These are phyloP conservation scores for Opisthograptis luteolata DNA, from an alignment of 2,888 invertebrate species.

Conservation along the genomic window DNA sequence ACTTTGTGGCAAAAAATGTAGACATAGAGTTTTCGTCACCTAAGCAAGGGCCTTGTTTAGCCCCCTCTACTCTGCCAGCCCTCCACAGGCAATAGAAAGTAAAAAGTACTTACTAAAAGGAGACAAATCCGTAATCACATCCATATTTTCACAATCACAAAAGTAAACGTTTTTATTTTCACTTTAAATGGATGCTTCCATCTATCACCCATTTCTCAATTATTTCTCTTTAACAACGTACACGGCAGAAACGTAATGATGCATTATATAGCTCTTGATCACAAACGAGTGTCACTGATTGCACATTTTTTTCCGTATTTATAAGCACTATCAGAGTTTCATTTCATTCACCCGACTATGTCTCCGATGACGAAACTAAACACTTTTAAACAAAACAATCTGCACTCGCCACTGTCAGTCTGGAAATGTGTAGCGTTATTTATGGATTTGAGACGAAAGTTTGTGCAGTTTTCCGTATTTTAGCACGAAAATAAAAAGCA, in stretches of 20 bases:
- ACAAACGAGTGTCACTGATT: conserved; percentile 51
- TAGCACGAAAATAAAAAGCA: conserved; percentile 33
- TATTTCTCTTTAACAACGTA: conserved; percentile 52
- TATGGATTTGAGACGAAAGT: conserved; percentile 15
- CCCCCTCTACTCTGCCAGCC: conserved; percentile 12
- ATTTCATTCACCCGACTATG: conserved; percentile 49
- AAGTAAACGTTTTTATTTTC: conserved; percentile 65
- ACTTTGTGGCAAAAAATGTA: no score
- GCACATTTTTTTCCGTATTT: conserved; percentile 67
- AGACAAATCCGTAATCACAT: conserved; percentile 71
- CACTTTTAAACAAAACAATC: conserved; percentile 30
- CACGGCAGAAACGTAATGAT: conserved; percentile 31
- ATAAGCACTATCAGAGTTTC: conserved; percentile 51
- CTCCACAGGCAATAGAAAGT: conserved; percentile 28
- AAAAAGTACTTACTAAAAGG: conserved; percentile 70
- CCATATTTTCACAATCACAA: conserved; percentile 65
- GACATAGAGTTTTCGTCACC: conserved; percentile 12
- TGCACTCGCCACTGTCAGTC: conserved; percentile 22
- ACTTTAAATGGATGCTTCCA: conserved; percentile 75
- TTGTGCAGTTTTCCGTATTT: conserved; percentile 26
- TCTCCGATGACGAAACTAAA: conserved; percentile 32
- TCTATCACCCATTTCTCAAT: conserved; percentile 78
- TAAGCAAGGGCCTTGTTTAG: conserved; percentile 21
- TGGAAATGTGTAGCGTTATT: background rate
- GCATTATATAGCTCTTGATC: conserved; percentile 45